Conservation (phyloP, 2,888 invertebrate genomes). For the Calameuta filiformis region DNA sequence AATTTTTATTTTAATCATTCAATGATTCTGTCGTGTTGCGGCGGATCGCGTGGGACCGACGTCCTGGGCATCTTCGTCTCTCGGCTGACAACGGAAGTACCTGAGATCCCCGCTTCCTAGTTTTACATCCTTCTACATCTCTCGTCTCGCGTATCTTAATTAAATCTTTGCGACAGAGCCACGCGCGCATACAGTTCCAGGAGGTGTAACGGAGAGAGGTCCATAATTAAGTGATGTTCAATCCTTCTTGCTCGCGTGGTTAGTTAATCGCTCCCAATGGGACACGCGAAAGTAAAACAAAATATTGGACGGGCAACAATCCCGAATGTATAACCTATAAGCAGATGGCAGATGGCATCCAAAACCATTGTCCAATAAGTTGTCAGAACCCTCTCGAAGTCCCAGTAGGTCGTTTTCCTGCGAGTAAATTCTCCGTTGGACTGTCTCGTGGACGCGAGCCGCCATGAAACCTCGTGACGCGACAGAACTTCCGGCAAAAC, state of each 20-base stretch:
- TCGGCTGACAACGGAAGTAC: neutral
- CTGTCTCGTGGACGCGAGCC: neutral
- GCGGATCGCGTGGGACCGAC: slow-evolving; percentile 54
- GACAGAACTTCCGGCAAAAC: neutral
- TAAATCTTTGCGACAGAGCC: neutral
- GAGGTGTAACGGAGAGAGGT: neutral
- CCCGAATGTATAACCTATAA: neutral
- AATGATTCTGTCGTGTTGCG: slow-evolving; percentile 51
- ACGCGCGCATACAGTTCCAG: neutral
- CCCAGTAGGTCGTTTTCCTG: neutral
- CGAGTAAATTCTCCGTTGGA: neutral
- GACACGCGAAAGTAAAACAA: neutral
- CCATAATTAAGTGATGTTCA: neutral
- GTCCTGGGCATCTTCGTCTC: neutral
- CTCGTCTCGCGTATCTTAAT: neutral
- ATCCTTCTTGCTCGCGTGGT: neutral
- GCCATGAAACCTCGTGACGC: neutral
- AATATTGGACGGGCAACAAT: neutral
- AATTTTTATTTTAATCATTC: slow-evolving; percentile 49
- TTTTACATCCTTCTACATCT: neutral
- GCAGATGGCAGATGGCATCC: neutral
- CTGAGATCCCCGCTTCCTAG: neutral
- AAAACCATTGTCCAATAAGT: neutral
- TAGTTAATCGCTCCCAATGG: neutral
- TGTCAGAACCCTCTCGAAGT: neutral